Conservation (phyloP, 1,140 invertebrate species). For the Drosophila prosaltans region DNA sequence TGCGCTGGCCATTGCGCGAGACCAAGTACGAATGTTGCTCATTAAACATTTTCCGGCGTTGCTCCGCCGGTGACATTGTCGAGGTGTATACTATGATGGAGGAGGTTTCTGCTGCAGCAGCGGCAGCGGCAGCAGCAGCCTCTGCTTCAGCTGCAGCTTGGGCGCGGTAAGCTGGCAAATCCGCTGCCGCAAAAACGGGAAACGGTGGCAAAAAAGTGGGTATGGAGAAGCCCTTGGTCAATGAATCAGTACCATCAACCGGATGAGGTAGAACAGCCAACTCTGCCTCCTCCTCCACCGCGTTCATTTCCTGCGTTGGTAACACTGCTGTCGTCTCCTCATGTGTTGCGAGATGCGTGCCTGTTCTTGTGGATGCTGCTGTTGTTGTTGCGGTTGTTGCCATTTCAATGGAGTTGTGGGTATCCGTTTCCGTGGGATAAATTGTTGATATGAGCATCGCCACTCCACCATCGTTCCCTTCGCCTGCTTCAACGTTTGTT, state of each 20-base stretch:
- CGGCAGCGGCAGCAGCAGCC: slow-evolving; percentile 39
- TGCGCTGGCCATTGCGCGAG: slow-evolving; percentile 43
- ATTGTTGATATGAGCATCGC: slow-evolving; percentile 73
- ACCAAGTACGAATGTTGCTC: slow-evolving; percentile 73
- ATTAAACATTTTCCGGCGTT: slow-evolving; percentile 64
- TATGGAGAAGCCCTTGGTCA: slow-evolving; percentile 80
- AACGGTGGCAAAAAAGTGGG: slow-evolving; percentile 80
- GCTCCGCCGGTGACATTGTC: slow-evolving; percentile 65
- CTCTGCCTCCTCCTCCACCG: background rate
- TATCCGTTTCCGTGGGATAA: slow-evolving; percentile 70
- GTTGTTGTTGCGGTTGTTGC: slow-evolving; percentile 25
- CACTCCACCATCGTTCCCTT: background rate
- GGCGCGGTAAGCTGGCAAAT: slow-evolving; percentile 73
- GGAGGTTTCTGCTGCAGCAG: slow-evolving; percentile 49
- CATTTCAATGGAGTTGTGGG: slow-evolving; percentile 65
- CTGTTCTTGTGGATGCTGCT: background rate
- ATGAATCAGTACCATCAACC: slow-evolving; percentile 57
- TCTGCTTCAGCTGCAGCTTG: slow-evolving; percentile 60
- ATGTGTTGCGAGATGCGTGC: background rate
- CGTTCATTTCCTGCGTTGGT: background rate
- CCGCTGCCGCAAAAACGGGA: slow-evolving; percentile 75
- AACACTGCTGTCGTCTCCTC: slow-evolving; percentile 4
- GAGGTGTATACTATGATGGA: slow-evolving; percentile 32
- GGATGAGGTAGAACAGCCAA: slow-evolving; percentile 40
- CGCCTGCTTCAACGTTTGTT: slow-evolving; percentile 11